These are phyloP conservation scores for Acrocera orbiculus DNA, from an alignment of 2,888 invertebrate species.

Conservation along the genomic window DNA sequence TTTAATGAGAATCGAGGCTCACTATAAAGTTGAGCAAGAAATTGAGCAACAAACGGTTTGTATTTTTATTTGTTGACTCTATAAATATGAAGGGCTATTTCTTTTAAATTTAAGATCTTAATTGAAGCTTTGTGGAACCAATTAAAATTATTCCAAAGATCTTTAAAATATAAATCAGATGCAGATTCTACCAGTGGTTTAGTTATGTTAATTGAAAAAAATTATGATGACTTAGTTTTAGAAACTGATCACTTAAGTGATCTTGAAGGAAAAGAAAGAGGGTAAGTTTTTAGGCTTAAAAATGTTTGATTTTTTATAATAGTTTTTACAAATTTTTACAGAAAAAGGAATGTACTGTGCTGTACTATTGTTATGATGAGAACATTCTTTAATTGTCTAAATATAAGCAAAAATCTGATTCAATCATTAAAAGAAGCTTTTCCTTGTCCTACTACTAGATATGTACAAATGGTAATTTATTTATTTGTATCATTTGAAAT, in stretches of 20 bases:
- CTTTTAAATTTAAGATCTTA: slow-evolving; percentile 8
- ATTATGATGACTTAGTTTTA: slow-evolving; percentile 26
- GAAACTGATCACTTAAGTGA: slow-evolving; percentile 28
- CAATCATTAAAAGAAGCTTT: slow-evolving; percentile 22
- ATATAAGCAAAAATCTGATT: slow-evolving; percentile 22
- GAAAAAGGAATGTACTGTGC: slow-evolving; percentile 23
- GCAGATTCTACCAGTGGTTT: slow-evolving; percentile 25
- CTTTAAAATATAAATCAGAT: slow-evolving; percentile 25
- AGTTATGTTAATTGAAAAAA: slow-evolving; percentile 28
- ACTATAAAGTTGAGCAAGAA: slow-evolving; percentile 24
- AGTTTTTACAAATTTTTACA: no score
- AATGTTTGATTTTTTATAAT: no score
- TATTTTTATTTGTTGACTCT: background rate
- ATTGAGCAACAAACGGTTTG: slow-evolving; percentile 24
- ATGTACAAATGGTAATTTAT: no score
- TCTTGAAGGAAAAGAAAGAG: slow-evolving; percentile 23
- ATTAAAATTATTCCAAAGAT: slow-evolving; percentile 26
- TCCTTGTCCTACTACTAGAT: slow-evolving; percentile 22
- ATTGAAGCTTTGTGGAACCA: slow-evolving; percentile 28
- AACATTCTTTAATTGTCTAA: slow-evolving; percentile 22
- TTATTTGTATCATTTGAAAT: no score
- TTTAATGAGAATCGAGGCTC: slow-evolving; percentile 22
- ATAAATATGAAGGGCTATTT: background rate
- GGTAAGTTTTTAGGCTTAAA: no score
- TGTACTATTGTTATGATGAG: slow-evolving; percentile 23